phyloP scores from a whole-genome alignment of 2,888 invertebrate genomes.

The Nysson spinosus region DNA sequence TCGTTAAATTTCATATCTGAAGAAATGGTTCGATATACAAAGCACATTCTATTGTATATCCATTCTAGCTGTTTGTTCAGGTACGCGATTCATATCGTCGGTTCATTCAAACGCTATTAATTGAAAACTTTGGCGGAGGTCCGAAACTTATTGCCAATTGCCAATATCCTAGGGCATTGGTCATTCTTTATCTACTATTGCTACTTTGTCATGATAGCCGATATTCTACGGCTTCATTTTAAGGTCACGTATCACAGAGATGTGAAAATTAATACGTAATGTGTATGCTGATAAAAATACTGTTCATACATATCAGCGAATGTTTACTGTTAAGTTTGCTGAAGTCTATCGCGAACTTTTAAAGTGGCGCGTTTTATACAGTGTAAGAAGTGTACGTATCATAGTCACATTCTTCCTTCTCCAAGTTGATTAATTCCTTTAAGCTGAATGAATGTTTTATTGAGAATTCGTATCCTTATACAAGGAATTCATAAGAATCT shows the following conservation, averaged over 20 bases:
- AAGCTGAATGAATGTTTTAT: too few relatives aligned
- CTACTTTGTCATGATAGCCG: background rate
- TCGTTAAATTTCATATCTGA: constrained; percentile 84
- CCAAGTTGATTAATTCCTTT: too few relatives aligned
- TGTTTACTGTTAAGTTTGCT: constrained; percentile 9
- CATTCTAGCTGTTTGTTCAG: too few relatives aligned
- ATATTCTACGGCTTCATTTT: background rate
- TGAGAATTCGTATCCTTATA: too few relatives aligned
- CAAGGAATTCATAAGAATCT: too few relatives aligned
- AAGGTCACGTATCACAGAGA: background rate
- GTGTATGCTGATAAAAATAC: background rate
- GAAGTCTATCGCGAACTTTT: constrained; percentile 14
- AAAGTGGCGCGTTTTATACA: constrained; percentile 33
- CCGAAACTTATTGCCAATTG: constrained; percentile 10
- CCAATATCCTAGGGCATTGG: background rate
- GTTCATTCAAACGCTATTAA: constrained; percentile 3
- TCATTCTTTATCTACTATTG: background rate
- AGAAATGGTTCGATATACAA: constrained; percentile 4
- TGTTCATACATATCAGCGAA: background rate
- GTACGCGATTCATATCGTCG: constrained; percentile 24
- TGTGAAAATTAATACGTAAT: background rate
- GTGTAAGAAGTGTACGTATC: too few relatives aligned
- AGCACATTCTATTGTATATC: constrained; percentile 18
- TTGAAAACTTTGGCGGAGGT: constrained; percentile 12
- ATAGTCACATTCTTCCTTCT: too few relatives aligned